phyloP scores from a whole-genome alignment of 1,140 invertebrate genomes.

The Ladona fulva region DNA sequence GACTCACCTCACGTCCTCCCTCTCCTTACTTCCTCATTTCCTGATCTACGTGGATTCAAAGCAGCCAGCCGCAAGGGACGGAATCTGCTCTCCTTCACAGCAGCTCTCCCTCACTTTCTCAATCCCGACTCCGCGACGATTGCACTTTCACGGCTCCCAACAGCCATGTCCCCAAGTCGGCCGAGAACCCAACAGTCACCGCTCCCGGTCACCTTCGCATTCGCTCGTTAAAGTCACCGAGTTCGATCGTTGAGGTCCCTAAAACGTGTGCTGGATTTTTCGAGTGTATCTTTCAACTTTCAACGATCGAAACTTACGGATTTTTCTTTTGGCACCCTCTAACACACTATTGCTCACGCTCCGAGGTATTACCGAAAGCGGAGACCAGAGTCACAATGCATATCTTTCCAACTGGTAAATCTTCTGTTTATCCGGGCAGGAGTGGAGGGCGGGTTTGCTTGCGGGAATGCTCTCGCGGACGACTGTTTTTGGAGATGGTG shows the following conservation, averaged over 20 bases:
- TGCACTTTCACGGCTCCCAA: background rate
- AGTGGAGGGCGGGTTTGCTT: background rate
- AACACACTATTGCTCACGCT: no score
- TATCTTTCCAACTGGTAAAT: no score
- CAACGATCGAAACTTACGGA: no score
- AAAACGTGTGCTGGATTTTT: no score
- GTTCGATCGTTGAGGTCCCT: no score
- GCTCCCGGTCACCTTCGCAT: no score
- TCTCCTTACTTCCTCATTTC: slow-evolving; percentile 1
- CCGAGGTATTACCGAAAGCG: no score
- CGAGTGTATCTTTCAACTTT: no score
- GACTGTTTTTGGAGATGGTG: background rate
- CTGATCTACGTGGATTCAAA: background rate
- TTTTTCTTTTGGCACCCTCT: no score
- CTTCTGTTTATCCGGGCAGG: background rate
- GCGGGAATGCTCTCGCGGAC: background rate
- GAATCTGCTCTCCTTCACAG: background rate
- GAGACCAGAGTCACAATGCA: no score
- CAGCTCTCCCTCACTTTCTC: background rate
- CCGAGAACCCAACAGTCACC: no score
- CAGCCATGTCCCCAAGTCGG: background rate
- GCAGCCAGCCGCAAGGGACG: background rate
- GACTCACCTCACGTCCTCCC: background rate
- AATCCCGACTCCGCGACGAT: background rate
- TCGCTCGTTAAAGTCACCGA: no score